Conservation (phyloP, 2,888 invertebrate species). For the Xylophagus ater region DNA sequence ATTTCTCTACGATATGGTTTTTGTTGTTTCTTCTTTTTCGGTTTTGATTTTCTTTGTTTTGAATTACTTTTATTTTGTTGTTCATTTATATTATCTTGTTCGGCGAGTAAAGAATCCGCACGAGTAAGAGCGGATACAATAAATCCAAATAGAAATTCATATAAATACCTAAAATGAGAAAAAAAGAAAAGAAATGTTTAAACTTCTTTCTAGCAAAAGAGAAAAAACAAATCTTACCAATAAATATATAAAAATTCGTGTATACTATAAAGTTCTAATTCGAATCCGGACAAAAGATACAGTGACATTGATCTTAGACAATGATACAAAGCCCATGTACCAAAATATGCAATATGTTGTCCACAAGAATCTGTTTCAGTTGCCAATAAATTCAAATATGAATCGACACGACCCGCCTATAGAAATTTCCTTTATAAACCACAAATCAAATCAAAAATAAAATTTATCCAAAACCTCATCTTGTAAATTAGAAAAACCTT, state of each 20-base stretch:
- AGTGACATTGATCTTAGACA: constrained; percentile 86
- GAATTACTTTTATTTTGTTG: constrained; percentile 27
- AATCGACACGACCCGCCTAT: constrained; percentile 83
- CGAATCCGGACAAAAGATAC: constrained; percentile 87
- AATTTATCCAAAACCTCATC: constrained; percentile 57
- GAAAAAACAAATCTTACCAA: constrained; percentile 49
- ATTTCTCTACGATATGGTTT: constrained; percentile 71
- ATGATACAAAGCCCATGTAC: constrained; percentile 93
- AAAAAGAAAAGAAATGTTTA: no score
- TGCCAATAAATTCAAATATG: constrained; percentile 56
- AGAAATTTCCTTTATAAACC: constrained; percentile 1
- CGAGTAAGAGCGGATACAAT: constrained; percentile 79
- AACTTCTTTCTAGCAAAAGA: no score
- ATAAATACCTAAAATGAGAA: constrained; percentile 58
- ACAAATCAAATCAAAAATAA: background rate
- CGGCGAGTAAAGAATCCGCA: constrained; percentile 73
- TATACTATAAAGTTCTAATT: constrained; percentile 87
- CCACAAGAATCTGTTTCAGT: constrained; percentile 55
- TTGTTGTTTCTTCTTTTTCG: constrained; percentile 49
- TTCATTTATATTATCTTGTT: constrained; percentile 54
- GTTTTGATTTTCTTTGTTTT: constrained; percentile 37
- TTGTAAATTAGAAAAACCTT: constrained; percentile 73
- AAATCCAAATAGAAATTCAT: constrained; percentile 92
- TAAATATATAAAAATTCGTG: constrained; percentile 95
- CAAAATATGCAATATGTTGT: constrained; percentile 73